Base-by-base conservation (phyloP, 30 jellyfish, hydroid and myxozoan genomes). In the Aurelia coerulea region DNA sequence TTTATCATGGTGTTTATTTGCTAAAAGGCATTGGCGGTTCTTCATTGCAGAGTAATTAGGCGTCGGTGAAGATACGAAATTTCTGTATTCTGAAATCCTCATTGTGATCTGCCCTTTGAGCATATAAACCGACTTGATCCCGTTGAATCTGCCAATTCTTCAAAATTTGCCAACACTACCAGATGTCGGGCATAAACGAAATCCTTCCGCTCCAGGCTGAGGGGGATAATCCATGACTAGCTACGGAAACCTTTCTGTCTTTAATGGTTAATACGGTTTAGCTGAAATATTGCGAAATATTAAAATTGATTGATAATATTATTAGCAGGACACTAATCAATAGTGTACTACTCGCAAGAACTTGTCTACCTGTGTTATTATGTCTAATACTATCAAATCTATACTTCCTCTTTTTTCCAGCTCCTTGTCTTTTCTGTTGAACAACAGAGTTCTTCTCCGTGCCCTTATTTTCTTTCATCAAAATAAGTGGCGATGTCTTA, bases 401-500 rank as follows among this genome's bases (percentile, higher is more conserved):
- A 9, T 46, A 46, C 56, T 46, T 46, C 56, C 56, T 46, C 56
- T 46, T 46, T 46, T 46, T 46, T 1, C 56, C 56, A 46, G 56
- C 56, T 0, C 15, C 56, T 46, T 46, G 56, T 46, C 56, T 46
- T 15, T 51, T 56, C 18, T 9, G 33, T 32, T 56, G 7, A n/a
- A 35, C 46, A 23, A 18, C 46, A 10, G 14, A 12, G 32, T 53
- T 42, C 70, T 9, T 50, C 70, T 49, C 82, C 39, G 31, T 70
- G 68, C 32, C 53, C 33, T 37, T 41, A 5, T 29, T 81, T 1
- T 60, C 83, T 50, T 49, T 49, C 62, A 15, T 74, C 62, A 56
- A 65, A 9, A 84, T 49, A 64, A 84, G 77, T 52, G 93, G 93
- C 8, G 93, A 84, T 18, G 86, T 79, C 63, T 88, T 88, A 63